Evolutionary conservation across 2,888 invertebrate genomes (phyloP).

Genomic region (Matsumyia berberina): DNA sequence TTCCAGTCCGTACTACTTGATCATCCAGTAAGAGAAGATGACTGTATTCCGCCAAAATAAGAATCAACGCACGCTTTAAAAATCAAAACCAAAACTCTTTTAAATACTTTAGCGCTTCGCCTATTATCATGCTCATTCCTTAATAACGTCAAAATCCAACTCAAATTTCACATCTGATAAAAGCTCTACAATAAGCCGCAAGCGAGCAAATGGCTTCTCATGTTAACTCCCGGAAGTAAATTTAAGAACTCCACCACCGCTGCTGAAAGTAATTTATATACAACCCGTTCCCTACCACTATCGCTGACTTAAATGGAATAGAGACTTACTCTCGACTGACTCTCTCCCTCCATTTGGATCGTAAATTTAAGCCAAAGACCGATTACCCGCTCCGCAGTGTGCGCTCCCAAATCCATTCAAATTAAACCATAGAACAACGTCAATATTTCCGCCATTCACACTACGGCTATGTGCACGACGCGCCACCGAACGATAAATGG

Average conservation of each 20-base stretch:
- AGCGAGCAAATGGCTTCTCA: constrained; percentile 39
- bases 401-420: constrained; percentile 68
- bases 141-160: background rate
- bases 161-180: constrained; percentile 20
- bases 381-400: constrained; percentile 49
- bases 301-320: constrained; percentile 1
- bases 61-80: no score
- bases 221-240: constrained; percentile 62
- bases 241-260: constrained; percentile 45
- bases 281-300: constrained; percentile 22
- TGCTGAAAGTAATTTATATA: constrained; percentile 49
- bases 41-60: no score
- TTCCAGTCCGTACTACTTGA: no score
- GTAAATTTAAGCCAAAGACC: constrained; percentile 63
- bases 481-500: constrained; percentile 54
- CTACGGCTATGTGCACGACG: constrained; percentile 37
- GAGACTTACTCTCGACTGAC: constrained; percentile 24
- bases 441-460: constrained; percentile 73
- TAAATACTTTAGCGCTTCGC: background rate
- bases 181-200: background rate
- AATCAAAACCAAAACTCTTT: no score
- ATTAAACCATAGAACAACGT: constrained; percentile 76
- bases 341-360: constrained; percentile 29
- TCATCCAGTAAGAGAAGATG: no score
- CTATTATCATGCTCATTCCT: no score